Evolutionary conservation across 2,888 invertebrate genomes (phyloP).

Genomic region (Clunio marinus): DNA sequence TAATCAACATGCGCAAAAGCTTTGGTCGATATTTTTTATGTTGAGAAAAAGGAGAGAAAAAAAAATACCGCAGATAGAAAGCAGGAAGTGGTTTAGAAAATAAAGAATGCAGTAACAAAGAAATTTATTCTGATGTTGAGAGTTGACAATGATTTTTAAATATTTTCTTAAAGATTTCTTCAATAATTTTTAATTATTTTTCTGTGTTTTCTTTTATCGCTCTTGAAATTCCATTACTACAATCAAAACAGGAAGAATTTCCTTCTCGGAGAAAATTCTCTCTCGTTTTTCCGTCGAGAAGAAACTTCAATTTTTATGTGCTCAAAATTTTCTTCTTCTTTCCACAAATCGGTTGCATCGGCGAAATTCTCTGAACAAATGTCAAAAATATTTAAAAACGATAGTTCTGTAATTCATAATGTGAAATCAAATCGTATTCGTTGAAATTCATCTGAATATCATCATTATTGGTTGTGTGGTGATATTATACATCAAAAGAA

Average conservation of each 20-base stretch:
- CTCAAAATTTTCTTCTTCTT: conserved; percentile 28
- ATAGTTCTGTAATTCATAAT: too few species aligned
- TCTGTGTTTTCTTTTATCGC: background rate
- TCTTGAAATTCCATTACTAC: background rate
- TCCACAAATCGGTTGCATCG: conserved; percentile 7
- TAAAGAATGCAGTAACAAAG: background rate
- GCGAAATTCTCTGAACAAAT: background rate
- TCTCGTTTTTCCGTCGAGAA: background rate
- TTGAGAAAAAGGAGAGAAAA: background rate
- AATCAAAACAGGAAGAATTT: conserved; percentile 4
- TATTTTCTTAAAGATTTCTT: background rate
- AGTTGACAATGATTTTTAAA: too few species aligned
- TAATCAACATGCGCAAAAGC: conserved; percentile 22
- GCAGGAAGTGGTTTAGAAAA: background rate
- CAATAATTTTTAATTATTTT: too few species aligned
- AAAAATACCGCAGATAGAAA: background rate
- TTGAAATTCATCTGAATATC: too few species aligned
- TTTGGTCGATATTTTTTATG: conserved; percentile 23
- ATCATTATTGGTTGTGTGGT: too few species aligned
- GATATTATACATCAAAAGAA: too few species aligned
- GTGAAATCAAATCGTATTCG: too few species aligned
- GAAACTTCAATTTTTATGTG: background rate
- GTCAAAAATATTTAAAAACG: too few species aligned
- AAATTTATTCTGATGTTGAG: too few species aligned
- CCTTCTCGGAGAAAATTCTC: background rate